Evolutionary conservation across 2,113 vertebrate species (phyloP).

Genomic region (Callipepla californica): DNA sequence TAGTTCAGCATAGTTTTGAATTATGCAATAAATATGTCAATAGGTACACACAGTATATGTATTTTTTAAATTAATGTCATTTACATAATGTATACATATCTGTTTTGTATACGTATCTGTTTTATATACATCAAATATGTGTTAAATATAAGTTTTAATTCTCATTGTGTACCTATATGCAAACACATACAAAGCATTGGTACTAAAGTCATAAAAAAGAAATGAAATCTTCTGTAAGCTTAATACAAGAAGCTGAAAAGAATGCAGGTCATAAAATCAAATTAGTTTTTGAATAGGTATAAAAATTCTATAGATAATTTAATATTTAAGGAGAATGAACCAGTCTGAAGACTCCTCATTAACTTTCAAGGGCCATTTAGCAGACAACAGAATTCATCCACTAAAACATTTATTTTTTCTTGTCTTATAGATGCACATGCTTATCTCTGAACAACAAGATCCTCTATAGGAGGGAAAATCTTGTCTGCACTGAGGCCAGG

Average conservation of each 20-base stretch:
- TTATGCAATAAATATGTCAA: background rate
- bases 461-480: background rate
- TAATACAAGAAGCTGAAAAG: constrained; percentile 41
- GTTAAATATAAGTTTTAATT: background rate
- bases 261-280: constrained; percentile 42
- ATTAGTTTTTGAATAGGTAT: constrained; percentile 50
- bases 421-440: background rate
- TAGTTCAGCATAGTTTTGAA: background rate
- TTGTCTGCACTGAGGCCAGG: background rate
- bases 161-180: too few species aligned
- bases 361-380: constrained; percentile 63
- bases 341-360: constrained; percentile 56
- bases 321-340: constrained; percentile 39
- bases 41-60: too few species aligned
- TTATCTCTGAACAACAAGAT: constrained; percentile 1
- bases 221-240: constrained; percentile 33
- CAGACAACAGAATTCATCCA: constrained; percentile 52
- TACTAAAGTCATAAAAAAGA: background rate
- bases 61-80: background rate
- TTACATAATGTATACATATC: background rate
- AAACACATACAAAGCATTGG: background rate
- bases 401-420: constrained; percentile 35
- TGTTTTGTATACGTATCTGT: background rate
- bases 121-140: background rate
- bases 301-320: constrained; percentile 43